Conservation (phyloP, 2,113 vertebrate species). For the Cyprinodon tularosa region DNA sequence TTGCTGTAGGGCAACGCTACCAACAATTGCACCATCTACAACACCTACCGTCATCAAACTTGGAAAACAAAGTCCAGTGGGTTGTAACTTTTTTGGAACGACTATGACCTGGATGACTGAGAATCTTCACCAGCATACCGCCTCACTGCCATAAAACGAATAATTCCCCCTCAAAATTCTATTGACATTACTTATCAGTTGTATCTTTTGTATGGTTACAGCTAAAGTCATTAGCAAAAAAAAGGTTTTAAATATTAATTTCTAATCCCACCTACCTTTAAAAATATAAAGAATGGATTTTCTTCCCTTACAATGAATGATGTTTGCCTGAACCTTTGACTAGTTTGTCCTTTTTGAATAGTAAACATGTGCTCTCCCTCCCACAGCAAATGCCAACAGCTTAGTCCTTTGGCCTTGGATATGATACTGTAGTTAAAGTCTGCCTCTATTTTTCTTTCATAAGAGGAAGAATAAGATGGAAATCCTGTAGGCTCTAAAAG, state of each 20-base stretch:
- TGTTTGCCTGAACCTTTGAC: background rate
- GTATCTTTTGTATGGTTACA: no score
- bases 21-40: no score
- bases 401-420: constrained; percentile 2
- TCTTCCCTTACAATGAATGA: background rate
- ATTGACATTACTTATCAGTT: no score
- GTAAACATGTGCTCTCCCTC: constrained; percentile 11
- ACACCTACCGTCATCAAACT: no score
- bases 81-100: no score
- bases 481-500: constrained; percentile 47
- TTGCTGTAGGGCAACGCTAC: background rate
- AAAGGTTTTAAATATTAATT: no score
- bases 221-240: no score
- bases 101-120: no score
- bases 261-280: no score
- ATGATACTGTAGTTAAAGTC: constrained; percentile 12
- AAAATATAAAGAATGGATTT: background rate
- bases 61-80: no score
- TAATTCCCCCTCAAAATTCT: no score
- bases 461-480: constrained; percentile 41
- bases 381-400: constrained; percentile 9
- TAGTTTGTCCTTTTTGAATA: background rate
- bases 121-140: background rate
- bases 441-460: constrained; percentile 59
- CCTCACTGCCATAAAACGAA: no score